These are phyloP conservation scores for Fistularia commersonii DNA, from an alignment of 2,797 vertebrate species.

Conservation along the genomic window DNA sequence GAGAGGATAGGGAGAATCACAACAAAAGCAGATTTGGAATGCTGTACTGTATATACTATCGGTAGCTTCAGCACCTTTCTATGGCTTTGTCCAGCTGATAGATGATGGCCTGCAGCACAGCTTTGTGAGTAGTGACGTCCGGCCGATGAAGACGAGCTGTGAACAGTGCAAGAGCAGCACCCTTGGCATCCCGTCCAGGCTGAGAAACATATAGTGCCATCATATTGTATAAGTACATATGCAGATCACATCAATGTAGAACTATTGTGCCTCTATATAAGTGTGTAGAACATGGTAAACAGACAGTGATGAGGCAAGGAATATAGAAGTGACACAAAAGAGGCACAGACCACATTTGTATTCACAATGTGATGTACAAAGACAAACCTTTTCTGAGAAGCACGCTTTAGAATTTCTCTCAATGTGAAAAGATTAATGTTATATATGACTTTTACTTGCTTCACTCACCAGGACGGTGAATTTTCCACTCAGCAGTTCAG, in stretches of 20 bases:
- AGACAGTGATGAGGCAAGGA: too few relatives aligned
- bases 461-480: constrained; percentile 83
- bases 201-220: constrained; percentile 30
- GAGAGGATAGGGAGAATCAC: not conserved
- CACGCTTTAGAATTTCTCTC: not conserved
- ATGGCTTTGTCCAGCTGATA: constrained; percentile 88
- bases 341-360: too few relatives aligned
- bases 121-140: constrained; percentile 80
- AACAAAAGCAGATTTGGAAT: not conserved
- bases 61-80: constrained; percentile 68
- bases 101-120: constrained; percentile 84
- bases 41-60: not conserved
- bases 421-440: not conserved
- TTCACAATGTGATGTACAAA: not conserved
- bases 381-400: not conserved
- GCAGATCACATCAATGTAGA: too few relatives aligned
- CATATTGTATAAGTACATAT: not conserved
- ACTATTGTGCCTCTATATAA: too few relatives aligned
- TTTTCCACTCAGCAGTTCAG: constrained; percentile 81
- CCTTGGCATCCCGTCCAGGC: constrained; percentile 82
- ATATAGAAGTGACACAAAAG: too few relatives aligned
- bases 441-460: not conserved
- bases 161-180: constrained; percentile 83
- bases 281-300: too few relatives aligned
- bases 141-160: constrained; percentile 81